Evolutionary conservation across 2,797 vertebrate species (phyloP), one percentile per base, ranked within the genome.

Genomic region (Phrynocephalus vlangalii): DNA sequence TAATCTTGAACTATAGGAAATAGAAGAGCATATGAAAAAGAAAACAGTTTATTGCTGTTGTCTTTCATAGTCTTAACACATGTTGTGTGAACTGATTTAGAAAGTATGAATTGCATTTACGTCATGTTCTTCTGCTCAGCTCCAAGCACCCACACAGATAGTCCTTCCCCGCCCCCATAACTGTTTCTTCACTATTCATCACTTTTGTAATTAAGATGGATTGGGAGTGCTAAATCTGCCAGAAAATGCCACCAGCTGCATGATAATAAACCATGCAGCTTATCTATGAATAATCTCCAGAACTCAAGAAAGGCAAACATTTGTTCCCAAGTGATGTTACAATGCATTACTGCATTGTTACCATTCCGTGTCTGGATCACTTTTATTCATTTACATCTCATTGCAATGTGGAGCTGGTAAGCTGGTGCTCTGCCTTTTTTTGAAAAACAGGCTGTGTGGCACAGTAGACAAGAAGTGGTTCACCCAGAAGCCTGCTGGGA

Each of bases 301-400:
- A 84, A 16, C 77, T 0, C 88, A 60, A 80, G 24, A 76, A 33
- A 56, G 11, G 44, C 22, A 92, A 28, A 87, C 63, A 76, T 81
- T 81, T 81, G 76, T 90, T 80, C 82, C 33, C 70, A 33, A 13
- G 5, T 82, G 24, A 86, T 48, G 88, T 93, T 93, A 52, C 3
- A 16, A 72, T 10, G 63, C 4, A 22, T 75, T 10, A 70, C 8
- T 0, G 0, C 77, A 30, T 87, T 30, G 7, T n/a, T 75, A n/a
- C 80, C 38, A 63, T 83, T 56, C n/a, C 67, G 16, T 30, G 44
- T 56, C 5, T 79, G 33, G 52, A 66, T 56, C 71, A 60, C 8
- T 60, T 79, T 50, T 86, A 79, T 9, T 9, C 22, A 72, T 78
- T 72, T 50, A 48, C 44, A 48, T 24, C 10, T 56, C 79, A 87